Evolutionary conservation across 2,797 vertebrate species (phyloP), one percentile per base, ranked within the genome.

Genomic region (Phrynocephalus vlangalii): DNA sequence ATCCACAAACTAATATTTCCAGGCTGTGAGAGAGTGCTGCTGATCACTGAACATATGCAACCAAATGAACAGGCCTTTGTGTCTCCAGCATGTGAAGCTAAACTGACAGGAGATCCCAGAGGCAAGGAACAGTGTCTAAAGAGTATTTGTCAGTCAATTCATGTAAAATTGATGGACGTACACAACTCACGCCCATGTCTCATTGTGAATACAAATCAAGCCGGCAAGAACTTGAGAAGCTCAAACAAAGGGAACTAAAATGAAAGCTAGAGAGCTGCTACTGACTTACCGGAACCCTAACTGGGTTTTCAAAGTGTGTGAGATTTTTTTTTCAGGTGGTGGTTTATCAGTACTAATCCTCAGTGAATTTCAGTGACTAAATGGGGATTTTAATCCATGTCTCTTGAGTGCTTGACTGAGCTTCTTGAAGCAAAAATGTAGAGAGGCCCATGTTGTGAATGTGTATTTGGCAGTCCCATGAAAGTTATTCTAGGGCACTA

Each of bases 221-320:
- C 33, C 70, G 26, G 10, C 63, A 33, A 10, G 44, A 79, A 79
- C 66, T 33, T 60, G 38, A 84, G 52, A 11, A 4, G 71, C 8
- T 82, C 30, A 26, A 73, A 84, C 86, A 87, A 87, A 87, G 72
- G 70, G 60, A 87, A 81, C 26, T 10, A 18, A 60, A 79, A 28
- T 4, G 33, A 86, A 70, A 56, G 15, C 6, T 52, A 68, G 28
- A 56, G 8, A 44, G 60, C 60, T 63, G 60, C 5, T 63, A 20
- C 13, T 63, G 15, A 63, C 60, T 63, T 63, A 63, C 18, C 1
- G 5, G 15, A 63, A 63, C 15, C 1, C 60, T 63, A 63, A 63
- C 18, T 63, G 18, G 60, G 13, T 63, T 56, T 63, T 63, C 60
- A 63, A 63, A 20, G 60, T 63, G 8, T 18, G 18, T 63, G 60